Evolutionary conservation across 2,888 invertebrate species (phyloP), one percentile per base, ranked within the genome.

Genomic region (Agrotis exclamationis): DNA sequence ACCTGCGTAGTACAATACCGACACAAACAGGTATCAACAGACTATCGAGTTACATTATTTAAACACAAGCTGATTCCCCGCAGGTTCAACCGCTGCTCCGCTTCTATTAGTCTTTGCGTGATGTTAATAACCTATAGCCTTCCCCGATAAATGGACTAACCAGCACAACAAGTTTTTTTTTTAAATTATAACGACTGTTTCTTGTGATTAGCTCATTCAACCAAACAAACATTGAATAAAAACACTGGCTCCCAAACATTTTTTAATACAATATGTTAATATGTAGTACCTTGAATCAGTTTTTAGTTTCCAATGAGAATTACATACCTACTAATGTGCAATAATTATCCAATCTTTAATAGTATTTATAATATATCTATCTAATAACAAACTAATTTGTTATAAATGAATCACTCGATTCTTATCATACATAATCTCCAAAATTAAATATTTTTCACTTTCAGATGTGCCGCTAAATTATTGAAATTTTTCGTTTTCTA

Each of bases 1-100:
- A 83, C 80, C 84, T 86, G 85, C 74, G 57, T 76, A 50, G 69
- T 72, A 79, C 75, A 70, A 82, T 70, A 63, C 66, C 53, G 66
- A 70, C 48, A 45, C 59, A 47, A 54, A 24, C 54, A 56, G 53
- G 54, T 62, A 67, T 72, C 71, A 72, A 47, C 39, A 56, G 66
- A 64, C 54, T 74, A 67, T 74, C 45, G n/a, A 24, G 64, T 72
- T 58, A 60, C 57, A 73, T 82, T 80, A 75, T 77, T 77, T 72
- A 47, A 63, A 67, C 73, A 82, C 24, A 11, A 47, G 60, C 16
- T 48, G 45, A n/a, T 14, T 45, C 14, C 45, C 14, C 45, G 16
- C 45, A 11, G 39, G 9, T 39, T 39, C 11, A 39, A 1, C 11
- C 39, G 39, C 39, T 39, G 39, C 11, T 39, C 39, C 39, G 9